phyloP scores from a whole-genome alignment of 2,797 vertebrate species.

The Acipenser oxyrinchus region DNA sequence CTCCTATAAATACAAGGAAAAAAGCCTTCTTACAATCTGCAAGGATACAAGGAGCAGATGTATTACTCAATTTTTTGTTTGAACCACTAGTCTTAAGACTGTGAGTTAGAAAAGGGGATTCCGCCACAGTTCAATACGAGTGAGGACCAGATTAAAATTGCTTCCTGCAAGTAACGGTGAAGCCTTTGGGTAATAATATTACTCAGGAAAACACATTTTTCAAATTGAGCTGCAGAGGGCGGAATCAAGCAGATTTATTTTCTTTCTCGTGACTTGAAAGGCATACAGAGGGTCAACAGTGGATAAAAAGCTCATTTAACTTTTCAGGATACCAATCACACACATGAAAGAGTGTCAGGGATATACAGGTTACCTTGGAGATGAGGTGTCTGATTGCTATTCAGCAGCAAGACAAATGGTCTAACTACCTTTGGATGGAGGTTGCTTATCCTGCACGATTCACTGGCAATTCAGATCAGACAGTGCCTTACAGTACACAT shows the following conservation, averaged over 20 bases:
- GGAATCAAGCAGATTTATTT: constrained; percentile 5
- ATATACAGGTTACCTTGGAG: constrained; percentile 16
- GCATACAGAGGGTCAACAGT: constrained; percentile 7
- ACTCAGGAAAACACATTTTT: constrained; percentile 5
- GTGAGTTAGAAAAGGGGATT: not conserved
- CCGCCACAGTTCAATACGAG: not conserved
- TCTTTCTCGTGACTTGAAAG: constrained; percentile 5
- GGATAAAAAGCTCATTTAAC: constrained; percentile 18
- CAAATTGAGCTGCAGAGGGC: not conserved
- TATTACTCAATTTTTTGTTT: not conserved
- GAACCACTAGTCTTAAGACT: not conserved
- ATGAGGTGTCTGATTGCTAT: constrained; percentile 17
- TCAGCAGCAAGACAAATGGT: constrained; percentile 12
- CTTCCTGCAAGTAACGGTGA: constrained; percentile 6
- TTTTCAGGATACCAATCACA: constrained; percentile 15
- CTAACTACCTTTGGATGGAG: constrained; percentile 14
- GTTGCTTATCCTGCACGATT: constrained; percentile 3
- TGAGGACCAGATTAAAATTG: constrained; percentile 3
- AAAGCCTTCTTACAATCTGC: not conserved
- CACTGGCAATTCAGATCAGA: constrained; percentile 1
- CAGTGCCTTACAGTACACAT: no score
- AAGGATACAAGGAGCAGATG: not conserved
- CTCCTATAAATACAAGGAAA: constrained; percentile 5
- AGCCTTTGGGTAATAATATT: constrained; percentile 8
- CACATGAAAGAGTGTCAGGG: constrained; percentile 7